phyloP scores from a whole-genome alignment of 2,797 vertebrate genomes.

The Meriones psammophilus region DNA sequence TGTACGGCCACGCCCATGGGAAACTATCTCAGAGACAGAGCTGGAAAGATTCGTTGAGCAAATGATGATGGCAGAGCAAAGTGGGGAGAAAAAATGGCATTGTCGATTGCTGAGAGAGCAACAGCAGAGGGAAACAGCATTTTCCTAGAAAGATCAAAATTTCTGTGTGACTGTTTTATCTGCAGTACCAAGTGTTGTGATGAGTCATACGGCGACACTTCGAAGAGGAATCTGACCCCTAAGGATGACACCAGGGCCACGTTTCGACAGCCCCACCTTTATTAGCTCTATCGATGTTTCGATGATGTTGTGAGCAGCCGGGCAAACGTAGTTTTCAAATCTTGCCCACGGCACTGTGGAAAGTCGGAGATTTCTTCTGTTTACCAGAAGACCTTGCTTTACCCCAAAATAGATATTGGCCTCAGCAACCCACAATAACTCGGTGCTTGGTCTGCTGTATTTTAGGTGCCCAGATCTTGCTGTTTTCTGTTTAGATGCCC shows the following conservation, averaged over 20 bases:
- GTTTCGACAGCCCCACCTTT: neutral
- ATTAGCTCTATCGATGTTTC: neutral
- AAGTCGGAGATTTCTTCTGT: neutral
- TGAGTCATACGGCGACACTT: neutral
- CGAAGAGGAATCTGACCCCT: neutral
- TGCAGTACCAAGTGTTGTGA: neutral
- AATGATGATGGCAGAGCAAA: neutral
- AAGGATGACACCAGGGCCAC: neutral
- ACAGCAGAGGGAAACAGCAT: neutral
- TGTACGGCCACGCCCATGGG: neutral
- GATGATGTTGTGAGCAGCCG: neutral
- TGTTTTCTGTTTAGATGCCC: neutral
- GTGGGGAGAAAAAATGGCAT: neutral
- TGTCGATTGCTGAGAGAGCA: neutral
- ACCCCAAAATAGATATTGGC: neutral
- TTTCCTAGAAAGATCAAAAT: constrained; percentile 6
- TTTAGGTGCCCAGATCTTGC: neutral
- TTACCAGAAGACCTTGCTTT: neutral
- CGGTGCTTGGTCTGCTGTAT: neutral
- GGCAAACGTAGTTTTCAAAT: neutral
- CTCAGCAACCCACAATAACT: neutral
- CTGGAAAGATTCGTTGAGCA: neutral
- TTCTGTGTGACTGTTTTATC: neutral
- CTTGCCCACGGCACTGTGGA: neutral
- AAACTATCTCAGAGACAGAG: neutral